Conservation (phyloP, 2,797 vertebrate species). For the Spatula clypeata region DNA sequence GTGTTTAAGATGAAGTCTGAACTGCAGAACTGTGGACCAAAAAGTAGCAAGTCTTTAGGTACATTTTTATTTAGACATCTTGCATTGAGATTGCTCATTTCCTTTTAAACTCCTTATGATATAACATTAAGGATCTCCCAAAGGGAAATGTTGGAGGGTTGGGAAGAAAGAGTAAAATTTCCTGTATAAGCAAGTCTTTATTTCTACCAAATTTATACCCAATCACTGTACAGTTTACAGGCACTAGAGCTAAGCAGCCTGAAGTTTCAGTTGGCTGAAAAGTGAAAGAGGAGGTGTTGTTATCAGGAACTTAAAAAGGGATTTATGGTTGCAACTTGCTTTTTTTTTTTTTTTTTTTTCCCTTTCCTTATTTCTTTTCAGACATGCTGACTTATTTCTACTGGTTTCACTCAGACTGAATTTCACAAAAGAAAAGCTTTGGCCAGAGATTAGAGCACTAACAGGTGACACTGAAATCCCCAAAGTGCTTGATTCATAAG, state of each 20-base stretch:
- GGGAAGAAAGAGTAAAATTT: not conserved
- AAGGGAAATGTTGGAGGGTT: not conserved
- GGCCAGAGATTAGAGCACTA: not conserved
- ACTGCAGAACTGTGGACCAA: not conserved
- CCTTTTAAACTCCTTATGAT: not conserved
- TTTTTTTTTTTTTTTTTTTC: not conserved
- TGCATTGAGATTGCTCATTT: not conserved
- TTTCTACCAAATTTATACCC: not conserved
- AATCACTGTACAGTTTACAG: not conserved
- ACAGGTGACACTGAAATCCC: not conserved
- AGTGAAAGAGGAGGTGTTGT: not conserved
- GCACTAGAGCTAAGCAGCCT: not conserved
- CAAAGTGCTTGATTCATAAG: accelerated
- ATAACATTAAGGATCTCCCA: not conserved
- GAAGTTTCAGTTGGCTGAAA: not conserved
- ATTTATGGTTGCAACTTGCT: not conserved
- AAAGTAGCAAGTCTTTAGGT: not conserved
- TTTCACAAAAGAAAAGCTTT: not conserved
- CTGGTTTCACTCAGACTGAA: not conserved
- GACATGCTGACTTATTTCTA: not conserved
- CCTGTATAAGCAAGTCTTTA: not conserved
- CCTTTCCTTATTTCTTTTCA: not conserved
- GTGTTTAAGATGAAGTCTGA: not conserved
- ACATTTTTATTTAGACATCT: not conserved
- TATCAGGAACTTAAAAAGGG: not conserved